Conservation (phyloP, 2,888 invertebrate species). For the Anaspis maculata region DNA sequence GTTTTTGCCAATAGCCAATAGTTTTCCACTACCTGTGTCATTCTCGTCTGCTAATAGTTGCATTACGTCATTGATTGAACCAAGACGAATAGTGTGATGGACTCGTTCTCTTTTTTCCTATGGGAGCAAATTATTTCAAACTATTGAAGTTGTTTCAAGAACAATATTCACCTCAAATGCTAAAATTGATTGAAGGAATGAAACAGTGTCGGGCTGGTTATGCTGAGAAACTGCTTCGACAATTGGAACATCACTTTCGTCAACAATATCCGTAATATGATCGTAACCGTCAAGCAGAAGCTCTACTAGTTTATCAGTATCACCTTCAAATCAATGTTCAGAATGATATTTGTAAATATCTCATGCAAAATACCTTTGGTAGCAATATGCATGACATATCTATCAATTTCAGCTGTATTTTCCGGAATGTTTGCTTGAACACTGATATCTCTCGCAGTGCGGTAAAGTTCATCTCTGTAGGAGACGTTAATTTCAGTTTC, state of each 20-base stretch:
- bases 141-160: not conserved
- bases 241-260: constrained; percentile 62
- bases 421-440: constrained; percentile 68
- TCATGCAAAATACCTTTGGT: constrained; percentile 58
- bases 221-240: constrained; percentile 61
- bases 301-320: constrained; percentile 57
- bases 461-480: constrained; percentile 76
- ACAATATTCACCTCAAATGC: constrained; percentile 60
- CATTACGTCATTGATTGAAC: constrained; percentile 53
- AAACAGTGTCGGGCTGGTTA: constrained; percentile 57
- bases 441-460: constrained; percentile 81
- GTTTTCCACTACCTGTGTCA: constrained; percentile 46
- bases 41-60: constrained; percentile 47
- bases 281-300: constrained; percentile 77
- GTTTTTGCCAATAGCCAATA: constrained; percentile 55
- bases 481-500: constrained; percentile 75
- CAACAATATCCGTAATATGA: constrained; percentile 71
- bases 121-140: constrained; percentile 4
- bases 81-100: constrained; percentile 62
- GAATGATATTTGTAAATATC: constrained; percentile 3
- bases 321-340: constrained; percentile 47
- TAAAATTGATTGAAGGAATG: constrained; percentile 63
- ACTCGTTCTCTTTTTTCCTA: constrained; percentile 71
- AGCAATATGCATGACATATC: constrained; percentile 68
- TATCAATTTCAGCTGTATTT: constrained; percentile 75